Conservation (phyloP, 35 echinoderm and acorn worm genomes). For the Apostichopus californicus region DNA sequence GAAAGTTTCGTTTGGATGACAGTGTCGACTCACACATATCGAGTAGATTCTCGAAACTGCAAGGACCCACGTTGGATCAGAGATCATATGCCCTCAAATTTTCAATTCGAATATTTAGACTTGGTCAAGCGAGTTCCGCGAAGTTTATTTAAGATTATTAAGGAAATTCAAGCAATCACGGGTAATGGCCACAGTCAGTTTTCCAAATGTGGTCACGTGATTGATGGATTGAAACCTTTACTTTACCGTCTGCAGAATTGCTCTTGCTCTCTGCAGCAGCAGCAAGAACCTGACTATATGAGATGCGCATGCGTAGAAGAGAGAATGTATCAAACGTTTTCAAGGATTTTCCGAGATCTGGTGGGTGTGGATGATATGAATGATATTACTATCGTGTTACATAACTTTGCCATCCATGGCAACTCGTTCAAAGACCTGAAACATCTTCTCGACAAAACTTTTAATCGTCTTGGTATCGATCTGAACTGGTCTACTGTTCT, state of each 20-base stretch:
- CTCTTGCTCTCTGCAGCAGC: neutral
- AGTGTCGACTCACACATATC: conserved; percentile 43
- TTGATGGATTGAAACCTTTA: conserved; percentile 34
- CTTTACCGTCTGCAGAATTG: conserved; percentile 25
- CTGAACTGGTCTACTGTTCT: conserved; percentile 27
- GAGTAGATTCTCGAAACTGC: conserved; percentile 15
- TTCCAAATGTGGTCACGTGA: conserved; percentile 51
- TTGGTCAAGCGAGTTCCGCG: conserved; percentile 17
- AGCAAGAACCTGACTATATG: conserved; percentile 9
- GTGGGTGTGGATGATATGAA: neutral
- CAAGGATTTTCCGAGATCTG: neutral
- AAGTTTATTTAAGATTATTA: conserved; percentile 40
- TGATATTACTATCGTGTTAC: conserved; percentile 29
- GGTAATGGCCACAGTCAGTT: conserved; percentile 32
- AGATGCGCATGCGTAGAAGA: conserved; percentile 9
- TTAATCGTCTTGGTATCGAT: neutral
- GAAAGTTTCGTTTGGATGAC: conserved; percentile 22
- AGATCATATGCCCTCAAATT: conserved; percentile 15
- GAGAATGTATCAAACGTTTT: neutral
- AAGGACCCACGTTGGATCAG: conserved; percentile 36
- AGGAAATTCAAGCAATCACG: conserved; percentile 37
- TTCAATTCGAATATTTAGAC: conserved; percentile 37
- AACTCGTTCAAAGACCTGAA: conserved; percentile 31
- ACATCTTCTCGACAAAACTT: conserved; percentile 14
- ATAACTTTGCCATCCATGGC: conserved; percentile 39